Evolutionary conservation across 2,888 invertebrate genomes (phyloP).

Genomic region (Hydrotaea cyrtoneurina): DNA sequence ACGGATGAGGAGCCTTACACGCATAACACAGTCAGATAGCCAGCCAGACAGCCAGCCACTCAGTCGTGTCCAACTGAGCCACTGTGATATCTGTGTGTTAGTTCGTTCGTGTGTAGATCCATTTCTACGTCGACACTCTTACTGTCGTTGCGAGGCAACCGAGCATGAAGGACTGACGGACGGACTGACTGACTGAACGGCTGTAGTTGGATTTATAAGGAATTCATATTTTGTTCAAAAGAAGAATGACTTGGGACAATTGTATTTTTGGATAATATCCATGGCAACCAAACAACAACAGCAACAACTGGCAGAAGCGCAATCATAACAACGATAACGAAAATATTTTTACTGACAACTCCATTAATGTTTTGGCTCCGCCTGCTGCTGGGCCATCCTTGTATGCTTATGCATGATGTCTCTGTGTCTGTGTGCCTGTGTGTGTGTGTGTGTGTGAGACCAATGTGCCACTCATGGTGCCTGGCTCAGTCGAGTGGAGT

Average conservation of each 20-base stretch:
- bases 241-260: constrained; percentile 15
- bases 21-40: constrained; percentile 52
- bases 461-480: neutral
- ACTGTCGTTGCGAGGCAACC: neutral
- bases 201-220: neutral
- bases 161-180: neutral
- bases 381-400: neutral
- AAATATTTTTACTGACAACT: constrained; percentile 62
- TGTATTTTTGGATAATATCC: constrained; percentile 21
- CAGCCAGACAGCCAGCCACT: constrained; percentile 42
- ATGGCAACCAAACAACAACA: constrained; percentile 17
- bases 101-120: neutral
- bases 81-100: neutral
- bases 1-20: constrained; percentile 36
- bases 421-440: neutral
- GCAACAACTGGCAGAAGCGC: neutral
- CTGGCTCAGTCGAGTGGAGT: neutral
- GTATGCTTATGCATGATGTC: neutral
- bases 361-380: constrained; percentile 62
- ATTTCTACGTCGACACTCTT: neutral
- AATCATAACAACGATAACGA: constrained; percentile 38
- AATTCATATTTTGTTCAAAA: neutral
- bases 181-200: no score
- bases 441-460: no score
- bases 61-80: constrained; percentile 51